phyloP scores from a whole-genome alignment of 2,797 vertebrate genomes.

The Micropoecilia bifurca region DNA sequence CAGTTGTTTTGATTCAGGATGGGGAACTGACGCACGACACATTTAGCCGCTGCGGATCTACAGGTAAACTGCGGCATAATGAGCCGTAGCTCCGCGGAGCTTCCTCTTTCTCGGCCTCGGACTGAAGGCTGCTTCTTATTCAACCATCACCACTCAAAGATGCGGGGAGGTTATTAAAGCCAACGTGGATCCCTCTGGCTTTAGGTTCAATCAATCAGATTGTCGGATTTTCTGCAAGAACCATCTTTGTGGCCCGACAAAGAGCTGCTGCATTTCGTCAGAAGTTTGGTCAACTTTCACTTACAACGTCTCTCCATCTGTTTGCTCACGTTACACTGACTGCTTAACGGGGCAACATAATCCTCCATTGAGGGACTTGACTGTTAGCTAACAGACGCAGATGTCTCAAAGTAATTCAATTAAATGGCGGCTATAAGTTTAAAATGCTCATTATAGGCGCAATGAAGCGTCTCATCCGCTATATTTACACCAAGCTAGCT shows the following conservation, averaged over 20 bases:
- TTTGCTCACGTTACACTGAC: constrained; percentile 6
- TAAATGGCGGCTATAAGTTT: neutral
- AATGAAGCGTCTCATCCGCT: neutral
- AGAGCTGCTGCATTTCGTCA: neutral
- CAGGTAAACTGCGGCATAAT: constrained; percentile 26
- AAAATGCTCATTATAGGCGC: neutral
- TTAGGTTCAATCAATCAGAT: neutral
- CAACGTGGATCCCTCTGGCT: constrained; percentile 8
- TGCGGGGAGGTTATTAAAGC: neutral
- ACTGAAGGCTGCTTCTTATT: neutral
- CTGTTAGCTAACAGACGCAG: neutral
- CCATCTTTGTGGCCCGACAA: neutral
- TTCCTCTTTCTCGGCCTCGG: constrained; percentile 54
- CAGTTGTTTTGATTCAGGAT: constrained; percentile 5
- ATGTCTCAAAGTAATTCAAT: neutral
- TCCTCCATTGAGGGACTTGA: neutral
- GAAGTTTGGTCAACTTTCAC: constrained; percentile 64
- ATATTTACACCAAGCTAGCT: constrained; percentile 40
- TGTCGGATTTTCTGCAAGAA: neutral
- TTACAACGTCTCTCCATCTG: constrained; percentile 35
- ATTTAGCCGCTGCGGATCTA: constrained; percentile 16
- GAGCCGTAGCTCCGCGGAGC: constrained; percentile 16
- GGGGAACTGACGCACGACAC: constrained; percentile 5
- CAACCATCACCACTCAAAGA: neutral
- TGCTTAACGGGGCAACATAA: constrained; percentile 30